Conservation (phyloP, 1,140 invertebrate genomes). For the Drosophila bipectinata region DNA sequence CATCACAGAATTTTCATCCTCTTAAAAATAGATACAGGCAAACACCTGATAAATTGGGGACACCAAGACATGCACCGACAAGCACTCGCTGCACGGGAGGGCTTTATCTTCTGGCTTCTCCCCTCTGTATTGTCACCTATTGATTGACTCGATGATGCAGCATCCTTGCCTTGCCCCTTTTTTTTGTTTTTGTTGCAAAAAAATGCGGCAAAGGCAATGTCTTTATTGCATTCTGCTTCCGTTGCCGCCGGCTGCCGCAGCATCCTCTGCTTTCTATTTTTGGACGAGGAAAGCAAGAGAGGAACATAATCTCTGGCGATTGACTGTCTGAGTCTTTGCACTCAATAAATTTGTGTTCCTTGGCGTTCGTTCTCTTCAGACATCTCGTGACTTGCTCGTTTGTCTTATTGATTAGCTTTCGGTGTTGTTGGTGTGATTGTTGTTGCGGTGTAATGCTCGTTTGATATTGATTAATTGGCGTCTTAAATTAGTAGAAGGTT, state of each 20-base stretch:
- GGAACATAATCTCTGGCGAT: conserved; percentile 49
- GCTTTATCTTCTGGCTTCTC: not conserved
- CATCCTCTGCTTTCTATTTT: conserved; percentile 38
- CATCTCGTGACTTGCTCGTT: conserved; percentile 66
- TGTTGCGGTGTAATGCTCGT: conserved; percentile 41
- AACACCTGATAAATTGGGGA: conserved; percentile 79
- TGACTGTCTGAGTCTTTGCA: conserved; percentile 43
- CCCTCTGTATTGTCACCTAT: conserved; percentile 18
- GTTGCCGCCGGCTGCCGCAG: conserved; percentile 1
- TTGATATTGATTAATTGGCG: conserved; percentile 50
- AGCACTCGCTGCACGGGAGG: no score
- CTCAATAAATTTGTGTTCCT: conserved; percentile 59
- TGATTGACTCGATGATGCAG: conserved; percentile 52
- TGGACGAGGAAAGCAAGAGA: conserved; percentile 3
- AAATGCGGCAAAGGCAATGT: conserved; percentile 35
- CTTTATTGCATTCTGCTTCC: conserved; percentile 38
- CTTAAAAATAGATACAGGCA: conserved; percentile 51
- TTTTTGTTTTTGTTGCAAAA: conserved; percentile 18
- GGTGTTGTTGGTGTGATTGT: conserved; percentile 17
- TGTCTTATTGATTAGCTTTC: conserved; percentile 69
- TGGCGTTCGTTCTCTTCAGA: conserved; percentile 36
- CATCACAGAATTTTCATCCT: conserved; percentile 20
- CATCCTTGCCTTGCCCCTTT: not conserved
- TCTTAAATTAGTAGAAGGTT: conserved; percentile 55
- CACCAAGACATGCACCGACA: conserved; percentile 18